Evolutionary conservation across 2,888 invertebrate genomes (phyloP), one percentile per base, ranked within the genome.

Genomic region (Venusia cambrica): DNA sequence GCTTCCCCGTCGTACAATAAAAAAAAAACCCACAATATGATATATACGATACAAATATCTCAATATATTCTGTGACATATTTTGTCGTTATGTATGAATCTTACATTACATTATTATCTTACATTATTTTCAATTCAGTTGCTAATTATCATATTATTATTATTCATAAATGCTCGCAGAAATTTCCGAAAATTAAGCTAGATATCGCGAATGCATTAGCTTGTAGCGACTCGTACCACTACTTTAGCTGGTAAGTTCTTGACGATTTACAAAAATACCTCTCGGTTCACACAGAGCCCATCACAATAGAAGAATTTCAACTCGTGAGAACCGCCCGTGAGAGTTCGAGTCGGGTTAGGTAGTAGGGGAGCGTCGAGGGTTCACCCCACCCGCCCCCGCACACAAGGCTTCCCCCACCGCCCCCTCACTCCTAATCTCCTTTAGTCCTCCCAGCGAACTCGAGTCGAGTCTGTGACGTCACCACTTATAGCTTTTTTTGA

Each of bases 401-500:
- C 43, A 50, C 51, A 54, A 51, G 55, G 48, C 54, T 53, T 33
- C 54, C 61, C 68, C 57, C 64, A 54, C 62, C 51, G 29, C 57
- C 61, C 67, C 57, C 64, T 54, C 63, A 52, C 52, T 62, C 74
- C 80, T 80, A 80, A 83, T 81, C 77, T 72, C 74, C 75, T 74
- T 70, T 67, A 72, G 66, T 67, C 72, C 73, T 61, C 73, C 77
- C 67, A 49, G 48, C 62, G 55, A 67, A 62, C 58, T 66, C 59
- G 56, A 59, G 54, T 66, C 59, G 56, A 59, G 54, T 53, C 58
- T 51, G 75, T 85, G 85, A 85, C 85, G 85, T 87, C 85, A 85
- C 79, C 62, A 70, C 74, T 78, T 71, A 69, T 62, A 66, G 69
- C 62, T 73, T 75, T 72, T 78, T 78, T 75, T 73, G 46, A 69